Evolutionary conservation across 1,140 invertebrate species (phyloP).

Genomic region (Drosophila nikananu): DNA sequence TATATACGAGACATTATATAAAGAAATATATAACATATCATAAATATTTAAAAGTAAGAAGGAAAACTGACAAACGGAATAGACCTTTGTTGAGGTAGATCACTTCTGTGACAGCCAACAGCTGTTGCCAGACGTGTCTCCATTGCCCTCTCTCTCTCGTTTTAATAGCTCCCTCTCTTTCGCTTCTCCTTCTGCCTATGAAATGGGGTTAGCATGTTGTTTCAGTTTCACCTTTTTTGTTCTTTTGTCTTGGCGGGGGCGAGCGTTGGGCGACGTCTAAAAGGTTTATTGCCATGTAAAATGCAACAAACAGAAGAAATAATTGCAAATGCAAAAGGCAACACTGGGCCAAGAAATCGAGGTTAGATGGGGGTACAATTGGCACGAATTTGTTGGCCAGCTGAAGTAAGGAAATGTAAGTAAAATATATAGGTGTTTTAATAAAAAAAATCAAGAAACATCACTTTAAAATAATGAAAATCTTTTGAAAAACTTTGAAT

Average conservation of each 20-base stretch:
- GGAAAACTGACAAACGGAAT: slow-evolving; percentile 4
- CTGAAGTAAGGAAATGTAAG: not conserved
- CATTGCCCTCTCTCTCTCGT: not conserved
- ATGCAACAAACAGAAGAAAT: slow-evolving; percentile 52
- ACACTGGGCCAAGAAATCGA: slow-evolving; percentile 28
- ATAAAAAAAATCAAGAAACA: not conserved
- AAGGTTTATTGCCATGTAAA: slow-evolving; percentile 47
- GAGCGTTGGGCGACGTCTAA: slow-evolving; percentile 16
- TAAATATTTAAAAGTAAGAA: too few species aligned
- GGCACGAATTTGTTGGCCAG: slow-evolving; percentile 19
- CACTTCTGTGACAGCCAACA: slow-evolving; percentile 69
- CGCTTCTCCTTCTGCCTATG: slow-evolving; percentile 28
- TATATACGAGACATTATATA: not conserved
- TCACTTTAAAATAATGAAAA: not conserved
- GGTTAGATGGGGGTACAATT: slow-evolving; percentile 28
- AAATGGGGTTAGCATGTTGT: slow-evolving; percentile 72
- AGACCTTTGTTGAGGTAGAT: slow-evolving; percentile 59
- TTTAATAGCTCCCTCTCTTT: slow-evolving; percentile 9
- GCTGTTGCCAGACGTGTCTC: slow-evolving; percentile 57
- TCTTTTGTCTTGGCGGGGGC: slow-evolving; percentile 32
- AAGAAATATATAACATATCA: not conserved
- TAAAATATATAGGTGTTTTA: not conserved
- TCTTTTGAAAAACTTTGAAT: not conserved
- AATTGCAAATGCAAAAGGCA: slow-evolving; percentile 40
- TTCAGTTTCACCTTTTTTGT: slow-evolving; percentile 53